Percentiles rank a stretch among this genome's conserved stretches.
phyloP scores from a whole-genome alignment of 2,888 invertebrate species.

The Choristoneura rosaceana region DNA sequence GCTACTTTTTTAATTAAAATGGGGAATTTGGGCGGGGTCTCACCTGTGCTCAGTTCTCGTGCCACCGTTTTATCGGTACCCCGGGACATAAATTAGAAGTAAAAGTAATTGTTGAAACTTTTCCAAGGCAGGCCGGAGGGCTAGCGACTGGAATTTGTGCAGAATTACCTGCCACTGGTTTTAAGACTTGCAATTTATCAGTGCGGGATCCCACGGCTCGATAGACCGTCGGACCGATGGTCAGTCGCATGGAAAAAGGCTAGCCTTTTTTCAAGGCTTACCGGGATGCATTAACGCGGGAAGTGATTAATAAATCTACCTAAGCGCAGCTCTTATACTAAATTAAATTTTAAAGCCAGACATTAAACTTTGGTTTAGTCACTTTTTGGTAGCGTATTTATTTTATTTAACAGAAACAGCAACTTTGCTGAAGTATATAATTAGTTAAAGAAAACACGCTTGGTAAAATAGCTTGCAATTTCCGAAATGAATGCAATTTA shows the following conservation, averaged over 20 bases:
- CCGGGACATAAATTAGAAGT: constrained; percentile 79
- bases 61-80: constrained; percentile 74
- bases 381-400: constrained; percentile 23
- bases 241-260: constrained; percentile 70
- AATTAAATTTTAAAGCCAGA: constrained; percentile 38
- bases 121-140: constrained; percentile 70
- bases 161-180: constrained; percentile 87
- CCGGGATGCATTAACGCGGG: constrained; percentile 42
- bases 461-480: constrained; percentile 23
- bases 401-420: constrained; percentile 15
- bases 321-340: constrained; percentile 39
- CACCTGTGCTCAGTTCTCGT: constrained; percentile 74
- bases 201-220: constrained; percentile 67
- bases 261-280: constrained; percentile 42
- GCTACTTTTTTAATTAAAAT: constrained; percentile 50
- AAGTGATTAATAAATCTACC: constrained; percentile 41
- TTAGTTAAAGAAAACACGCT: constrained; percentile 25
- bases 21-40: constrained; percentile 62
- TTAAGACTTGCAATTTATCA: constrained; percentile 88
- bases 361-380: constrained; percentile 32
- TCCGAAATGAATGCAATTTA: constrained; percentile 35
- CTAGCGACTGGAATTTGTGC: constrained; percentile 76
- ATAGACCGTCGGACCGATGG: constrained; percentile 58
- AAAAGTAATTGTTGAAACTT: constrained; percentile 83
- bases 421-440: constrained; percentile 14